A percentile compares a stretch with the other conserved stretches of the same genome.
Evolutionary conservation across 1,140 invertebrate species (phyloP).

Genomic region (Heliconius melpomene): DNA sequence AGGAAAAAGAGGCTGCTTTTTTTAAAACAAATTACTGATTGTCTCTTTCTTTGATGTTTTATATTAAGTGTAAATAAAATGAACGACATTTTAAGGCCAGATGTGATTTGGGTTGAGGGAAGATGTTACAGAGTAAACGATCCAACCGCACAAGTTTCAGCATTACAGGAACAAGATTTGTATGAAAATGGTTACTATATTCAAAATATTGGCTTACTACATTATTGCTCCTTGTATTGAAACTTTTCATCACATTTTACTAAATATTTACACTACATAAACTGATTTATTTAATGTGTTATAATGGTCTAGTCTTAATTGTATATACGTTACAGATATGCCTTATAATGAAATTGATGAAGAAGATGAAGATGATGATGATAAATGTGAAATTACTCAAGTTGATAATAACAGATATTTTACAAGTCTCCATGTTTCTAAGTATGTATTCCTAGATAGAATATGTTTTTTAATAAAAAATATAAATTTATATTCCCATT

Average conservation of each 20-base stretch:
- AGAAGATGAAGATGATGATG: conserved; percentile 53
- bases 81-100: conserved; percentile 68
- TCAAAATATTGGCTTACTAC: neutral
- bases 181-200: conserved; percentile 70
- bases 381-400: conserved; percentile 55
- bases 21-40: neutral
- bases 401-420: conserved; percentile 57
- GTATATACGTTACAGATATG: conserved; percentile 43
- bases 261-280: neutral
- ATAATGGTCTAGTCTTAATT: neutral
- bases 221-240: neutral
- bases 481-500: too few species aligned
- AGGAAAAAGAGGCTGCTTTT: neutral
- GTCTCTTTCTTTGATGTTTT: too few species aligned
- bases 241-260: neutral
- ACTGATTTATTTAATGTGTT: neutral
- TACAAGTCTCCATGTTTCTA: conserved; percentile 66
- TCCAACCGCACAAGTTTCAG: conserved; percentile 53
- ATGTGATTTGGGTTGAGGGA: conserved; percentile 80
- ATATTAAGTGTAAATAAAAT: conserved; percentile 38
- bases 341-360: conserved; percentile 45
- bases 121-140: conserved; percentile 81
- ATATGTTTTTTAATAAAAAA: neutral
- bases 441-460: conserved; percentile 56
- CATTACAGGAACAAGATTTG: conserved; percentile 70